Conservation (phyloP, 1,140 invertebrate genomes). For the Pomacea maculata region DNA sequence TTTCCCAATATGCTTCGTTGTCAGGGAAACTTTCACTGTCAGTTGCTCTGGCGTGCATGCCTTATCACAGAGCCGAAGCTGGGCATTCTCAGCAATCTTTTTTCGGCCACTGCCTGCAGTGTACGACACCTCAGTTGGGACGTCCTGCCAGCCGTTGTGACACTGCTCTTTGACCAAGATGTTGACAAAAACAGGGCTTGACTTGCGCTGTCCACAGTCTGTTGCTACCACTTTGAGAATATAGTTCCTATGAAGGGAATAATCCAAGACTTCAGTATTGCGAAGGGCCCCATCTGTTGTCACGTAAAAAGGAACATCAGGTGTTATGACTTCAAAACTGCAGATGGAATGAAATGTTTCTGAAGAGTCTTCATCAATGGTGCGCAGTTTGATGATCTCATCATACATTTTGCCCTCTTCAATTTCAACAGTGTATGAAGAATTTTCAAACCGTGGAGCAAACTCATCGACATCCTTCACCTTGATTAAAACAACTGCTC, state of each 20-base stretch:
- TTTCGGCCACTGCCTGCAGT: constrained; percentile 82
- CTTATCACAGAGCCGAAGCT: constrained; percentile 88
- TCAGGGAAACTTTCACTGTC: constrained; percentile 75
- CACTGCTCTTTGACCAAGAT: constrained; percentile 87
- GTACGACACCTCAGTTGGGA: constrained; percentile 91
- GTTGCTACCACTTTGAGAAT: constrained; percentile 92
- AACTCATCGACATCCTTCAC: constrained; percentile 96
- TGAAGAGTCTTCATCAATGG: constrained; percentile 90
- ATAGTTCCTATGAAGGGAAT: constrained; percentile 91
- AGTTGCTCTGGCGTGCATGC: constrained; percentile 75
- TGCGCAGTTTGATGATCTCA: constrained; percentile 88
- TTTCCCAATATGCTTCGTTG: constrained; percentile 84
- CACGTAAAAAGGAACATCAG: constrained; percentile 82
- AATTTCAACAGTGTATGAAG: constrained; percentile 77
- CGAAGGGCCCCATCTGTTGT: constrained; percentile 90
- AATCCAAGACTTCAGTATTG: constrained; percentile 91
- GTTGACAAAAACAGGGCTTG: constrained; percentile 90
- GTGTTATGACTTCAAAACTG: constrained; percentile 92
- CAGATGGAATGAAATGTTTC: constrained; percentile 92
- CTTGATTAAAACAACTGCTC: constrained; percentile 92
- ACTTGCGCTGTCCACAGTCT: constrained; percentile 90
- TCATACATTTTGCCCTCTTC: constrained; percentile 91
- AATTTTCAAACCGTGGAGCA: constrained; percentile 67
- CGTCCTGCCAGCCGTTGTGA: constrained; percentile 80
- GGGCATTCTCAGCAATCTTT: constrained; percentile 83